These are phyloP conservation scores for Nannoperca australis DNA, from an alignment of 2,797 vertebrate genomes.

Conservation along the genomic window DNA sequence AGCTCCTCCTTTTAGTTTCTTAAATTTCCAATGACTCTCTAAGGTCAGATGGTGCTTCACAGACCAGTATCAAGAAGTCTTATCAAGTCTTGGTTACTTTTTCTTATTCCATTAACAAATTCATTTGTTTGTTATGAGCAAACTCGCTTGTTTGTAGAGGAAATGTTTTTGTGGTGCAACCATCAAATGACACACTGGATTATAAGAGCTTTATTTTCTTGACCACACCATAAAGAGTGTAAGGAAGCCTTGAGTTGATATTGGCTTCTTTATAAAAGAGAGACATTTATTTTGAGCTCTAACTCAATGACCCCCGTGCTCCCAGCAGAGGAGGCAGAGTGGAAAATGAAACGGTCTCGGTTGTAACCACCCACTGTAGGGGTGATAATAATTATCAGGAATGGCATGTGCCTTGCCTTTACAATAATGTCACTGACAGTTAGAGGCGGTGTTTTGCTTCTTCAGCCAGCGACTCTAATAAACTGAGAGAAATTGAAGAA, in stretches of 20 bases:
- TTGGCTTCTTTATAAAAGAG: neutral
- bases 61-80: neutral
- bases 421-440: constrained; percentile 29
- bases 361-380: constrained; percentile 19
- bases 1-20: neutral
- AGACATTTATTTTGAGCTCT: neutral
- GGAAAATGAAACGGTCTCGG: constrained; percentile 33
- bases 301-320: neutral
- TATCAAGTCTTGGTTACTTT: no score
- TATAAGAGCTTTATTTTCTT: neutral
- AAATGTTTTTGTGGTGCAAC: neutral
- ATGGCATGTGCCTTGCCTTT: constrained; percentile 25
- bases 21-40: neutral
- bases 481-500: neutral
- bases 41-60: neutral
- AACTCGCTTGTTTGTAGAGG: neutral
- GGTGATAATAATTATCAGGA: constrained; percentile 45
- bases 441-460: neutral
- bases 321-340: constrained; percentile 8
- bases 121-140: rapidly evolving
- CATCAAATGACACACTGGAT: neutral
- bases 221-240: neutral
- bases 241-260: neutral
- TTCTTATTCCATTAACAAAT: no score
- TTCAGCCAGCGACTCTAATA: neutral